These are phyloP conservation scores for Coluber constrictor DNA, from an alignment of 2,797 vertebrate species.

Conservation along the genomic window DNA sequence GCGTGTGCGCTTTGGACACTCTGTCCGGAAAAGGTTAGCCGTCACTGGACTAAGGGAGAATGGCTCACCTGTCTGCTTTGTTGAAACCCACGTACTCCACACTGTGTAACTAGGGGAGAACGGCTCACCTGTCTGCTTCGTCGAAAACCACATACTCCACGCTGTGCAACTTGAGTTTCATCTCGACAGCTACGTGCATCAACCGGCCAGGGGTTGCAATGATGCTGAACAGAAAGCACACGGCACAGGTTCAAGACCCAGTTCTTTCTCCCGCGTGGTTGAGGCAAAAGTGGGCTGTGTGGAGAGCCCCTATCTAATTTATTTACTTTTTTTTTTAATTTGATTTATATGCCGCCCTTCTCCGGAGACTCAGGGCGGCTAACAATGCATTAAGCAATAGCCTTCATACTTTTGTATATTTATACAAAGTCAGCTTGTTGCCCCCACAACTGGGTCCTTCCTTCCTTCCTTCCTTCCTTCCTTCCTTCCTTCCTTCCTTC, in stretches of 20 bases:
- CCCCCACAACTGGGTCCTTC: too few relatives aligned
- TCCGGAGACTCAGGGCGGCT: too few relatives aligned
- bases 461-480: too few relatives aligned
- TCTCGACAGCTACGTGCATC: conserved; percentile 89
- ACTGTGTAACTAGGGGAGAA: conserved; percentile 73
- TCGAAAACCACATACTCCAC: conserved; percentile 97
- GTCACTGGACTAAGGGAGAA: too few relatives aligned
- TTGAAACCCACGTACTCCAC: conserved; percentile 96
- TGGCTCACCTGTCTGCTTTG: conserved; percentile 86
- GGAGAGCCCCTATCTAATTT: neutral
- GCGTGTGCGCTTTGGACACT: too few relatives aligned
- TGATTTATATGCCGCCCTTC: too few relatives aligned
- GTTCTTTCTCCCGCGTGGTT: neutral
- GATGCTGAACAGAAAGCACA: conserved; percentile 73
- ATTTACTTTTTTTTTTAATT: neutral
- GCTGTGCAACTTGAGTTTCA: conserved; percentile 89
- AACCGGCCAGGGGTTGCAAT: conserved; percentile 95
- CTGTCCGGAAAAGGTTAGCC: too few relatives aligned
- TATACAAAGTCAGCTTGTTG: too few relatives aligned
- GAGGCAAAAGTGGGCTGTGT: neutral
- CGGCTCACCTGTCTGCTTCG: conserved; percentile 86
- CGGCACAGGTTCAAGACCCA: neutral
- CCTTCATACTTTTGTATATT: too few relatives aligned
- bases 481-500: too few relatives aligned
- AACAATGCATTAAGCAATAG: too few relatives aligned